Base-by-base conservation (phyloP, 2,113 vertebrate species). In the Tyrannus savana region DNA sequence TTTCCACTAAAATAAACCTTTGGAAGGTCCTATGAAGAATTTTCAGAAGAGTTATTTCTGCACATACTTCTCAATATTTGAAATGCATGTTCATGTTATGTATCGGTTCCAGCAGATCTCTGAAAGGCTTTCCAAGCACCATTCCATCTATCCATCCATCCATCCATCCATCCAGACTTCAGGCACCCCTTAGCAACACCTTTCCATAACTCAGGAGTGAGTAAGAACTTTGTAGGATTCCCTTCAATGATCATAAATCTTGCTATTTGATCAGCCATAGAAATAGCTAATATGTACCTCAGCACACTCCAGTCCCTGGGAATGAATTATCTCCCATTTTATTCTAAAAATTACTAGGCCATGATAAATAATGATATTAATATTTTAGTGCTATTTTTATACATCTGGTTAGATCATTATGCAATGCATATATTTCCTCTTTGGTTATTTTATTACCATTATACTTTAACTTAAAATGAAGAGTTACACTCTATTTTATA, bases 381-480 rank as follows among this genome's bases (percentile, higher is more conserved):
- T 69, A 91, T 87, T 91, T 79, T 60, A 91, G 67, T 79, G 37
- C 31, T 73, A 62, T 79, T 95, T 94, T 94, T 84, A 92, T 73
- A 78, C 28, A 81, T 56, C 39, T 94, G 56, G 37, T 63, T 84
- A 87, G 37, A 60, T 74, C 53, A 72, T 84, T 79, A 84, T 66
- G 33, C 49, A 69, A 39, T 41, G 55, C 46, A 91, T 69, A n/a
- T 69, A 84, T 39, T 84, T 89, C 66, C 41, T 62, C 58, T 79
- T 88, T 69, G 46, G 71, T 87, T 95, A 82, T 87, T 92, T 95
- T 89, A 93, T 64, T 87, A 87, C 84, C 47, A 77, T 64, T 71
- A 84, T 22, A 90, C 41, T 59, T 44, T 2, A 92, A 87, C 55
- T 75, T 77, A 87, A 91, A 90, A 91, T 58, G 37, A 91, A 82